Evolutionary conservation across 2,113 vertebrate species (phyloP), one percentile per base, ranked within the genome.

Genomic region (Glareola pratincola): DNA sequence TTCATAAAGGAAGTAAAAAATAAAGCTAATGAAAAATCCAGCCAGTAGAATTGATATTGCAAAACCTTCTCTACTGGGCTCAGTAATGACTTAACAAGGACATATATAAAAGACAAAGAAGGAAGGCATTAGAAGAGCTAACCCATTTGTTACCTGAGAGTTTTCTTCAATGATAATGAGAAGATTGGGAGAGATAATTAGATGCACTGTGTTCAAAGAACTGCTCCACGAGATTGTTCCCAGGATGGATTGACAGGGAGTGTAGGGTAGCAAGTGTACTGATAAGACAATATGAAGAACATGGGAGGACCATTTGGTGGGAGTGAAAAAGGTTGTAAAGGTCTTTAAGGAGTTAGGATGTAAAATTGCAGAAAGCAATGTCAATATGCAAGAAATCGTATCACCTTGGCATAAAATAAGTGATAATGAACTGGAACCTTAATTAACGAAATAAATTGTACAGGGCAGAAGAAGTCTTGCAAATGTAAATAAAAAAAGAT

Each of bases 111-210:
- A 73, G 57, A 66, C 39, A 72, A 85, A 88, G 77, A 85, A 63
- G 39, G 43, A 79, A 93, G n/a, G 56, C 11, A 7, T 72, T 57
- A 64, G 76, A 88, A 60, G 15, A 89, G 66, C 68, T 75, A 86
- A 73, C n/a, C 54, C 39, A n/a, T 94, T 95, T 96, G 57, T 93
- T 94, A 88, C 69, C 63, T 75, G 71, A 91, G 84, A 78, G 57
- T 82, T 92, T 85, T 85, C 43, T 88, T 91, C 77, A 90, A 48
- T 82, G 69, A 56, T 90, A 90, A 94, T 91, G 69, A 93, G 81
- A 90, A 96, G 77, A 94, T 37, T 62, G 81, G 62, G 37, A 94
- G 77, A 87, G 56, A 79, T 79, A 78, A 90, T 88, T 88, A 75
- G 67, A 62, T 75, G 21, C 69, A 82, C 78, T 86, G 54, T 84